These are phyloP conservation scores for Sus scrofa DNA, from an alignment of 2,113 vertebrate species.

Conservation along the genomic window DNA sequence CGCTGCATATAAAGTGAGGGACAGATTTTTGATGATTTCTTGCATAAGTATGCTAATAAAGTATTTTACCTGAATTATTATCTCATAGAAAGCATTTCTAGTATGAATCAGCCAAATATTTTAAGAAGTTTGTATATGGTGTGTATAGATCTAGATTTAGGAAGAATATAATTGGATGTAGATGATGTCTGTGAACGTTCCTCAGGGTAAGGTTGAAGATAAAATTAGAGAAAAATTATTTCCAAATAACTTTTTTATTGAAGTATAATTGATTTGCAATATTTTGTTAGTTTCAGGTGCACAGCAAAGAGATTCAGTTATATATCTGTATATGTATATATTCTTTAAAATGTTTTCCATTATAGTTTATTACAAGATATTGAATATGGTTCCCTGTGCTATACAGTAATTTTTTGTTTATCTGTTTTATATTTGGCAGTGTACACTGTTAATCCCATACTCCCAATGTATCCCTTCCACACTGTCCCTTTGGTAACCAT, in stretches of 20 bases:
- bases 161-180: background rate
- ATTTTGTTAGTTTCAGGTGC: too few species aligned
- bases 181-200: background rate
- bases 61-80: background rate
- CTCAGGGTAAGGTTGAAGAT: background rate
- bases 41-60: background rate
- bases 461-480: too few species aligned
- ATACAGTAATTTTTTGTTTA: too few species aligned
- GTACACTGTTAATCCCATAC: too few species aligned
- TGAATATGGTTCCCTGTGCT: too few species aligned
- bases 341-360: too few species aligned
- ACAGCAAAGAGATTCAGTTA: background rate
- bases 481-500: too few species aligned
- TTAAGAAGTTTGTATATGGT: background rate
- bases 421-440: too few species aligned
- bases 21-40: background rate
- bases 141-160: background rate
- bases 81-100: background rate
- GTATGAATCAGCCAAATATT: background rate
- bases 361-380: too few species aligned
- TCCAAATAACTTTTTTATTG: background rate
- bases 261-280: too few species aligned
- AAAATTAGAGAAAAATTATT: background rate
- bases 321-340: too few species aligned
- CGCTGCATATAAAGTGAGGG: background rate